Percentiles rank a stretch among this genome's conserved stretches.
These are phyloP conservation scores for Ictalurus punctatus DNA, from an alignment of 2,113 vertebrate genomes.

Conservation along the genomic window DNA sequence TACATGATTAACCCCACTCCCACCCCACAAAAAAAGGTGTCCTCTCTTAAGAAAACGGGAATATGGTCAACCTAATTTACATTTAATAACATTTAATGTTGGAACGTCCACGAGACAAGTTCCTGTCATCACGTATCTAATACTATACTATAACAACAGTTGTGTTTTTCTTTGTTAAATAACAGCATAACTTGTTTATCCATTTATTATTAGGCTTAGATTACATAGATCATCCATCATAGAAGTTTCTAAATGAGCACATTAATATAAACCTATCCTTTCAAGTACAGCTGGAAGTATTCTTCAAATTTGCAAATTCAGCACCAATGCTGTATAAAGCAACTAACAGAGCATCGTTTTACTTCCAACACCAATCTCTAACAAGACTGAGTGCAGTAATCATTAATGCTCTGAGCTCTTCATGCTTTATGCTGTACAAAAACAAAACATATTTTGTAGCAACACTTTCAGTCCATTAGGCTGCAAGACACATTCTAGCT, in stretches of 20 bases:
- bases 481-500: not conserved
- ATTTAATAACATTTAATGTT: too few species aligned
- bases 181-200: not conserved
- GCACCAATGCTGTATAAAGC: not conserved
- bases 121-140: too few species aligned
- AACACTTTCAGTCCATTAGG: not conserved
- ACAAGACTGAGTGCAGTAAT: not conserved
- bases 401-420: not conserved
- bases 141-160: too few species aligned
- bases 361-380: not conserved
- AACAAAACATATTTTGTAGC: not conserved
- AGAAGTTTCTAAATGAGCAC: not conserved
- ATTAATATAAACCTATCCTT: not conserved
- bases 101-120: too few species aligned
- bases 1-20: too few species aligned
- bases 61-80: too few species aligned
- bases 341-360: not conserved
- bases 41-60: too few species aligned
- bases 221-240: not conserved
- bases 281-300: not conserved
- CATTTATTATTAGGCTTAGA: not conserved
- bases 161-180: not conserved
- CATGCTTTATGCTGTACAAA: not conserved
- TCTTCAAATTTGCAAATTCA: not conserved
- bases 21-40: too few species aligned